Conservation (phyloP, 1,140 invertebrate genomes). For the Drosophila eugracilis region DNA sequence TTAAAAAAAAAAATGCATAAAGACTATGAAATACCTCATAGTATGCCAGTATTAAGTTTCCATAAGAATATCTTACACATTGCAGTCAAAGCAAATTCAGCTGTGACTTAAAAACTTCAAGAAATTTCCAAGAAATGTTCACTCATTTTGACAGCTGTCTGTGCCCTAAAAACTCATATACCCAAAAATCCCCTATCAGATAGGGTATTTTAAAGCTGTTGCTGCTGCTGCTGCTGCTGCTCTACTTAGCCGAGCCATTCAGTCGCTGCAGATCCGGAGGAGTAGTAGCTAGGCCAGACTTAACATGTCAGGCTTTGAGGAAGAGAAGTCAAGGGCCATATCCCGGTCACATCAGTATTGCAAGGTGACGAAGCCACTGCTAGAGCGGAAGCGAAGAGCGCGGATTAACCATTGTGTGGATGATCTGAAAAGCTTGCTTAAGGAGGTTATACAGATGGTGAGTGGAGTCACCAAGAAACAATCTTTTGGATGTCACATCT, state of each 20-base stretch:
- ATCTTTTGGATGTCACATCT: no score
- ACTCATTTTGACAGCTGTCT: no score
- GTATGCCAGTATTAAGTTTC: no score
- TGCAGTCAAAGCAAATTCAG: no score
- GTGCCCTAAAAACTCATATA: not conserved
- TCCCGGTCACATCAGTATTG: conserved; percentile 87
- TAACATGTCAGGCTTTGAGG: not conserved
- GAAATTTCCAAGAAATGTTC: no score
- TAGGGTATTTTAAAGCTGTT: not conserved
- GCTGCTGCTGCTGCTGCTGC: not conserved
- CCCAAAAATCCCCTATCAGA: not conserved
- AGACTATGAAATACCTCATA: not conserved
- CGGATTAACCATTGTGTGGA: conserved; percentile 94
- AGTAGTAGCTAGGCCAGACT: not conserved
- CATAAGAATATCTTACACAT: no score
- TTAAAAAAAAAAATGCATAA: no score
- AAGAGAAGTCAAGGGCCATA: not conserved
- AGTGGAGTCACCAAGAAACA: conserved; percentile 4
- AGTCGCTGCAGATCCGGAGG: conserved; percentile 5
- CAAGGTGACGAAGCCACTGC: conserved; percentile 90
- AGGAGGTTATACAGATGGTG: conserved; percentile 88
- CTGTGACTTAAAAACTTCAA: no score
- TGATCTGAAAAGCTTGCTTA: conserved; percentile 93
- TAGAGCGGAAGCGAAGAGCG: conserved; percentile 93
- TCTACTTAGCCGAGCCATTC: conserved; percentile 2